Percentiles rank a stretch among this genome's conserved stretches.
phyloP scores from a whole-genome alignment of 2,797 vertebrate genomes.

The Alcedo quadribrachys region DNA sequence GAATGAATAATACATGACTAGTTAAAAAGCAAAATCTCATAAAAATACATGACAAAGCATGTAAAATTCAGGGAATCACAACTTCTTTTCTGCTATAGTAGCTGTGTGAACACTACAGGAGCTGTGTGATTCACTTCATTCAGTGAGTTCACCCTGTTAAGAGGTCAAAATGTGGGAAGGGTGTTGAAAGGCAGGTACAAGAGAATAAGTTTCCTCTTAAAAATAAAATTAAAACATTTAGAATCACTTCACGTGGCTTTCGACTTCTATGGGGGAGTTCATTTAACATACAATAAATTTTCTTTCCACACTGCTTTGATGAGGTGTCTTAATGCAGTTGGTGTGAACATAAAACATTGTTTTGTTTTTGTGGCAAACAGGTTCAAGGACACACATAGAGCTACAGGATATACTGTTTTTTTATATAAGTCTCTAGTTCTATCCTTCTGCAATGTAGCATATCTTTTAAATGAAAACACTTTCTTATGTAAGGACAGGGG shows the following conservation, averaged over 20 bases:
- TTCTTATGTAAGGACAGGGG: background rate
- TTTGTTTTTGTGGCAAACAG: background rate
- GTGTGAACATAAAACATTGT: background rate
- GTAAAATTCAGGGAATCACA: background rate
- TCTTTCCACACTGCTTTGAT: background rate
- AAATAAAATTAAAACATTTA: background rate
- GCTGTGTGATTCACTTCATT: background rate
- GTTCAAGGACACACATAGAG: conserved; percentile 24
- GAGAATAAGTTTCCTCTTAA: background rate
- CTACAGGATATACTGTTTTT: background rate
- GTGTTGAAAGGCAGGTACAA: background rate
- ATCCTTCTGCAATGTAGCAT: background rate
- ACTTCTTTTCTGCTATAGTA: background rate
- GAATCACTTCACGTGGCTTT: background rate
- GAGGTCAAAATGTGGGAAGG: background rate
- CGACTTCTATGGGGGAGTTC: background rate
- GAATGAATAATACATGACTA: background rate
- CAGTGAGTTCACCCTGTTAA: background rate
- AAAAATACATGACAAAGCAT: background rate
- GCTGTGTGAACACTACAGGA: background rate
- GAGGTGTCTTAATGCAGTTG: background rate
- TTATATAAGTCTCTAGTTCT: background rate
- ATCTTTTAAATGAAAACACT: background rate
- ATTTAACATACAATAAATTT: background rate
- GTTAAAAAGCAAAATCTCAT: background rate